phyloP scores from a whole-genome alignment of 1,140 invertebrate species.

The Cotesia glomerata region DNA sequence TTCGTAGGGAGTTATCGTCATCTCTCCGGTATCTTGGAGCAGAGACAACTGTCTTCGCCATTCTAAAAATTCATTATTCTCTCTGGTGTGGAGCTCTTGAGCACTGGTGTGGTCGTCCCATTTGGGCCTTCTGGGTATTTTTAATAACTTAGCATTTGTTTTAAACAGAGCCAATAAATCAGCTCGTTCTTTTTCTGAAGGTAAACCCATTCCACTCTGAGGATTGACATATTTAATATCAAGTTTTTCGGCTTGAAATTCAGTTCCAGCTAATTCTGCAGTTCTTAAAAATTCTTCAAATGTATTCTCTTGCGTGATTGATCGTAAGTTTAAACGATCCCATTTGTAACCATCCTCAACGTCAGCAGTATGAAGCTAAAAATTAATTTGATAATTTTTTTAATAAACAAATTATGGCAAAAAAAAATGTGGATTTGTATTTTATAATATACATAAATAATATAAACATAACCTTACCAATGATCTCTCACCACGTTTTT shows the following conservation, averaged over 20 bases:
- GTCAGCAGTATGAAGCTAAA: conserved; percentile 85
- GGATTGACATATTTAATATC: conserved; percentile 82
- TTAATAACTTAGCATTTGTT: conserved; percentile 71
- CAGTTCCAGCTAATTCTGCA: conserved; percentile 90
- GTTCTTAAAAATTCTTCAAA: conserved; percentile 95
- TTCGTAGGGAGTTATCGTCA: conserved; percentile 95
- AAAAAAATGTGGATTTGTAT: neutral
- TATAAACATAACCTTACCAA: conserved; percentile 41
- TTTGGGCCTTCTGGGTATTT: conserved; percentile 83
- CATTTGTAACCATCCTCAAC: conserved; percentile 90
- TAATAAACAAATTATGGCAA: neutral
- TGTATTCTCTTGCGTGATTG: conserved; percentile 93
- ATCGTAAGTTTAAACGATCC: conserved; percentile 87
- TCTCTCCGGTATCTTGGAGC: conserved; percentile 80
- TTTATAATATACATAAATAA: neutral
- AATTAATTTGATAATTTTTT: conserved; percentile 30
- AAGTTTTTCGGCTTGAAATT: conserved; percentile 90
- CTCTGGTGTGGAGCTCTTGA: conserved; percentile 78
- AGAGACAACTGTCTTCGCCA: conserved; percentile 84
- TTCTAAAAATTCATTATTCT: conserved; percentile 83
- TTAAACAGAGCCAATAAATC: conserved; percentile 69
- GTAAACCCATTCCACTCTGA: conserved; percentile 67
- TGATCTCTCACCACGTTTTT: conserved; percentile 66
- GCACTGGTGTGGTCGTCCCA: conserved; percentile 80
- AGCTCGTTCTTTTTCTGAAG: conserved; percentile 70